These are phyloP conservation scores for Acleris laterana DNA, from an alignment of 2,888 invertebrate species.

Conservation along the genomic window DNA sequence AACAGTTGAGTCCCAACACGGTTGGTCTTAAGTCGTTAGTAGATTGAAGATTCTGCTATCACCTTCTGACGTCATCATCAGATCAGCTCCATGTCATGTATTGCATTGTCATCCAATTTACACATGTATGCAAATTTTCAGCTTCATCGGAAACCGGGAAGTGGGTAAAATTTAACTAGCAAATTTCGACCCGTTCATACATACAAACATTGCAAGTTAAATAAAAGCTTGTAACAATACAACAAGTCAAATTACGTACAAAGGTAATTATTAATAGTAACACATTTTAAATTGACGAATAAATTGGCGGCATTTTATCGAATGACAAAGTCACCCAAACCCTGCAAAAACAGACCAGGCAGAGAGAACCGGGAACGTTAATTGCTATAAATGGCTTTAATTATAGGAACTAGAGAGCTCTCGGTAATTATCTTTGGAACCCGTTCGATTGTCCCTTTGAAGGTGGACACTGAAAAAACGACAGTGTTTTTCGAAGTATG, in stretches of 20 bases:
- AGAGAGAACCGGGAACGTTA: constrained; percentile 16
- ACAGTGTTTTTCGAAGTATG: not conserved
- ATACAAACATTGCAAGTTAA: too few relatives aligned
- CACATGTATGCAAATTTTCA: too few relatives aligned
- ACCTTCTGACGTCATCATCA: too few relatives aligned
- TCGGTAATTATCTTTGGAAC: constrained; percentile 25
- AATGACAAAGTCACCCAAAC: constrained; percentile 4
- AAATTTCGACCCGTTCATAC: too few relatives aligned
- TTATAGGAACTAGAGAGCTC: constrained; percentile 20
- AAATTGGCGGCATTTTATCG: not conserved
- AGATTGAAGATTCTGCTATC: too few relatives aligned
- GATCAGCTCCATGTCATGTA: too few relatives aligned
- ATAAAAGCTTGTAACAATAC: too few relatives aligned
- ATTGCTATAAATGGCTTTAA: constrained; percentile 12
- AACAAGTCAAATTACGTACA: not conserved
- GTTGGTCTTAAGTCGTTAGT: too few relatives aligned
- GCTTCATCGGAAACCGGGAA: too few relatives aligned
- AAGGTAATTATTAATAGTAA: not conserved
- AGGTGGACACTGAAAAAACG: constrained; percentile 6
- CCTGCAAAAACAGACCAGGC: not conserved
- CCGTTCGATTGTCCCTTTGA: constrained; percentile 26
- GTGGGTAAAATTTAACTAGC: too few relatives aligned
- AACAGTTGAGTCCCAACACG: too few relatives aligned
- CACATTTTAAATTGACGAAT: not conserved
- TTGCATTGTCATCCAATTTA: too few relatives aligned